Evolutionary conservation across 2,113 vertebrate genomes (phyloP), one percentile per base, ranked within the genome.

Genomic region (Toxostoma redivivum): DNA sequence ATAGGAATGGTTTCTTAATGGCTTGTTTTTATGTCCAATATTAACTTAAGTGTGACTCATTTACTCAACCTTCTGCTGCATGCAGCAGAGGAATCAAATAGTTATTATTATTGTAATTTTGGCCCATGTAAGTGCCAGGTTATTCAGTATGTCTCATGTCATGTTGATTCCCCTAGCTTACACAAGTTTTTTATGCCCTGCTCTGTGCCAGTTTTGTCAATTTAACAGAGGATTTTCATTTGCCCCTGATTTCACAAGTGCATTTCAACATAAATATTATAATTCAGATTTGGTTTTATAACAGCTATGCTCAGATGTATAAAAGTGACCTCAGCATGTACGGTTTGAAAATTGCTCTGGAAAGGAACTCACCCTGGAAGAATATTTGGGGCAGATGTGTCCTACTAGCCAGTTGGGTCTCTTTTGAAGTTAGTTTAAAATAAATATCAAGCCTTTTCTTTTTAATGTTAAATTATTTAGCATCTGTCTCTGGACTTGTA

Each of bases 1-100:
- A 66, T 53, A 81, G 50, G 30, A 77, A 86, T 77, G 44, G n/a
- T 19, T 50, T 71, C 61, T 67, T 88, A 96, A 95, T 78, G 51
- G 35, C 31, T 85, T 92, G 53, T 90, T 96, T 96, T 96, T 88
- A 58, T 83, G 45, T 81, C 67, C 61, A 56, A 13, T 87, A 61
- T 95, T 96, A 96, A 89, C 50, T 89, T 90, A 86, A 96, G 37
- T 45, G 35, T 92, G 60, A 92, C 78, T 87, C 86, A 83, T 91
- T 95, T 97, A 90, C 53, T 73, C 33, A 66, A 28, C 74, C 86
- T 81, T 88, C 76, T 93, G 73, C 77, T 67, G 66, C 81, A n/a
- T 20, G 35, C 15, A 67, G 56, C 33, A 74, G 37, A 58, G 21
- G 53, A 90, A 73, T 90, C 25, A 67, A 95, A 85, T 30, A 48